A percentile compares a stretch with the other conserved stretches of the same genome.
phyloP scores from a whole-genome alignment of 2,888 invertebrate species.

The Octodonta nipae region DNA sequence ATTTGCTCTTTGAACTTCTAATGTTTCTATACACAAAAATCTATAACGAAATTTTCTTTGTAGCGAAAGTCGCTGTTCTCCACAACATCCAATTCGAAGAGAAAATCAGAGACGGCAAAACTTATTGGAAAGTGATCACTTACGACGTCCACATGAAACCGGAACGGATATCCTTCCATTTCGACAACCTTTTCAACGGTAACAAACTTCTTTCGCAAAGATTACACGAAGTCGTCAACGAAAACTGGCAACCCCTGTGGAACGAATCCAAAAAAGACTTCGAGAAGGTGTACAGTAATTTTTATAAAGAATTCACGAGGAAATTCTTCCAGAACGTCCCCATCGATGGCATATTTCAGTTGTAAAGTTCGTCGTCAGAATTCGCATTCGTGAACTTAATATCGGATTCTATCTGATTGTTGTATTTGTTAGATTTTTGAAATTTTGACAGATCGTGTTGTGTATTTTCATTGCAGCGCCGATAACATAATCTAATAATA shows the following conservation, averaged over 20 bases:
- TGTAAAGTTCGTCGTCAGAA: too few relatives aligned
- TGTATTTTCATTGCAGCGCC: too few relatives aligned
- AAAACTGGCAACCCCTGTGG: slow-evolving; percentile 6
- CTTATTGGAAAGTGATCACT: slow-evolving; percentile 3
- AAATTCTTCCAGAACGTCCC: slow-evolving; percentile 5
- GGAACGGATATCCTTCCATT: slow-evolving; percentile 3
- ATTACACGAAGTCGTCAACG: slow-evolving; percentile 6
- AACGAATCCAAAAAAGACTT: slow-evolving; percentile 4
- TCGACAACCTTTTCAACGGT: slow-evolving; percentile 6
- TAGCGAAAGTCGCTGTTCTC: too few relatives aligned
- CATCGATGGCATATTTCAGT: slow-evolving; percentile 1
- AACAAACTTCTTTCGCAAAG: slow-evolving; percentile 6
- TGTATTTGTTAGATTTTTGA: too few relatives aligned
- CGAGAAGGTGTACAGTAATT: slow-evolving; percentile 4
- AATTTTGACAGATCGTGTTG: too few relatives aligned
- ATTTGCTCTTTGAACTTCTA: too few relatives aligned
- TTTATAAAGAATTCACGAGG: slow-evolving; percentile 4
- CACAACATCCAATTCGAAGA: slow-evolving; percentile 5
- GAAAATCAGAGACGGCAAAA: not conserved
- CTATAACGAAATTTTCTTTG: too few relatives aligned
- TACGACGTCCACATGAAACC: slow-evolving; percentile 5
- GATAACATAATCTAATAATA: too few relatives aligned
- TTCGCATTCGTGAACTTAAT: too few relatives aligned
- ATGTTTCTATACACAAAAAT: too few relatives aligned
- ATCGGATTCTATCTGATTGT: too few relatives aligned